Conservation (phyloP, 1,140 invertebrate genomes). For the Microvelia longipes region DNA sequence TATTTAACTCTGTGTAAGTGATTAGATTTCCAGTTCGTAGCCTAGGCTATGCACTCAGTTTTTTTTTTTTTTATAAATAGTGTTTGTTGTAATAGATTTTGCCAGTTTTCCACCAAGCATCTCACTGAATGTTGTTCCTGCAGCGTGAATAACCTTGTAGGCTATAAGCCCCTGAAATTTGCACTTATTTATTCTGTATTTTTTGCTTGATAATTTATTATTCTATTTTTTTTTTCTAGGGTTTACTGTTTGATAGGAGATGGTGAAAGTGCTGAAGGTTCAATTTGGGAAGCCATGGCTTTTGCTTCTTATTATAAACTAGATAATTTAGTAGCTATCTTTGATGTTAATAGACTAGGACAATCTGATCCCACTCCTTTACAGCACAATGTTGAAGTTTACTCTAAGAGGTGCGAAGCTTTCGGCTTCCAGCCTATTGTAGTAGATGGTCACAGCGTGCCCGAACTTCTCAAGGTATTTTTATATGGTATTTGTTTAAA, state of each 20-base stretch:
- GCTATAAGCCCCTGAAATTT: too few species aligned
- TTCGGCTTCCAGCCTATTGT: slow-evolving; percentile 88
- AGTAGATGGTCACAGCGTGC: slow-evolving; percentile 92
- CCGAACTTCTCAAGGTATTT: slow-evolving; percentile 61
- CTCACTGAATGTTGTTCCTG: too few species aligned
- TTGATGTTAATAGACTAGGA: slow-evolving; percentile 93
- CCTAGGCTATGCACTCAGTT: too few species aligned
- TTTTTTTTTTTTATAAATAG: too few species aligned
- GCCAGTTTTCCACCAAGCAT: too few species aligned
- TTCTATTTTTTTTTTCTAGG: too few species aligned
- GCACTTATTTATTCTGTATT: too few species aligned
- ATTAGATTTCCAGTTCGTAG: too few species aligned
- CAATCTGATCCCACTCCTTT: slow-evolving; percentile 89
- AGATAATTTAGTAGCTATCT: slow-evolving; percentile 91
- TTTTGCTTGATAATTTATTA: too few species aligned
- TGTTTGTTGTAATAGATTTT: too few species aligned
- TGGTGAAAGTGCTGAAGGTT: slow-evolving; percentile 95
- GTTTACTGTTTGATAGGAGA: slow-evolving; percentile 93
- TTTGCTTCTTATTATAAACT: slow-evolving; percentile 91
- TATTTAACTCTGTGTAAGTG: too few species aligned
- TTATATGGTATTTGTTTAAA: neutral
- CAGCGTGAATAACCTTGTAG: too few species aligned
- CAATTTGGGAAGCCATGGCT: slow-evolving; percentile 93
- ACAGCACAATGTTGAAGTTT: slow-evolving; percentile 81
- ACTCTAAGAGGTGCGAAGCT: slow-evolving; percentile 70